Base-by-base conservation (phyloP, 92 coral and sea anemone genomes). In the Porites evermanni region DNA sequence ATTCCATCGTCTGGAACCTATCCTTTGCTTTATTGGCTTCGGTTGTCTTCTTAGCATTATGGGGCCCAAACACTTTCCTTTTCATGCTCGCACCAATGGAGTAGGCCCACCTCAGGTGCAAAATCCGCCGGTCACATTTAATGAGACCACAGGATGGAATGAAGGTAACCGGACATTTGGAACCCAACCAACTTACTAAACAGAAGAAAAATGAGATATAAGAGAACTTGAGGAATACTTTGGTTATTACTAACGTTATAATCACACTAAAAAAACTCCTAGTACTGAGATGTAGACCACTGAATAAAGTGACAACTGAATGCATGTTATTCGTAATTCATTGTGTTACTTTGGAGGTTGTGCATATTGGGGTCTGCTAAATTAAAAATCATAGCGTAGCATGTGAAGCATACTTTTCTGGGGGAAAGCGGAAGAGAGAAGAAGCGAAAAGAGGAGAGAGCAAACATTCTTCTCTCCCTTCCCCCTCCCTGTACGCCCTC, bases 1-100 rank as follows among this genome's bases (percentile, higher is more conserved):
- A 4, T 53, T 17, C 23, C 38, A 74, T 19, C 44, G 19, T 21
- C 64, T 74, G 4, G 88, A 91, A 71, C 63, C 86, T 54, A 44
- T 64, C 19, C 72, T 82, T 23, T 82, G 92, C 67, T 24, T 84
- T 19, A 7, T 90, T 4, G 95, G 94, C 6, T 92, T 47, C 81
- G 64, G 61, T 11, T 86, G 81, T 17, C 80, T 94, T 73, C 90
- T 94, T 1, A 80, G 58, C 26, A 86, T 94, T 24, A 76, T 89
- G 67, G 64, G 92, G 20, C 98, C 98, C 3, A 70, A 79, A 1
- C 74, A 82, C 56, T 92, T 92, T 60, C 94, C 98, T 7, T 87
- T 90, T 78, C 92, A 90, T 76, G 80, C 59, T 1, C 86, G 89
- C 10, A 74, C 80, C 0, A 90, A 87, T 38, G 94, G 90, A 81